phyloP scores from a whole-genome alignment of 2,797 vertebrate genomes.

The Gadopsis marmoratus region DNA sequence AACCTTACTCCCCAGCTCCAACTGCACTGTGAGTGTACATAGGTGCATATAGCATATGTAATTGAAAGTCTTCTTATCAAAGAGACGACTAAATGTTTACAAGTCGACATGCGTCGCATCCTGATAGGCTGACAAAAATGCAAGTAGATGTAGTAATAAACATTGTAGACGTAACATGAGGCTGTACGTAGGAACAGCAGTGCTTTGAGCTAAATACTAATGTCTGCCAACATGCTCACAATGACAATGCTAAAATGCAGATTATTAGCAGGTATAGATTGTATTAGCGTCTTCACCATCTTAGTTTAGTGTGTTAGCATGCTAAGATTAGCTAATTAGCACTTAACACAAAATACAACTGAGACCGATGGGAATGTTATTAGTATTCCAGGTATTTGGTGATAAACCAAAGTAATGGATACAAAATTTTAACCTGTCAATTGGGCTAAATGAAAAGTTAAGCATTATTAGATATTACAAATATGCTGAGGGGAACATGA shows the following conservation, averaged over 20 bases:
- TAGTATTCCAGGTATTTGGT: no score
- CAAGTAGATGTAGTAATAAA: not conserved
- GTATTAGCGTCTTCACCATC: not conserved
- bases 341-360: not conserved
- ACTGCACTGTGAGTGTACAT: constrained; percentile 81
- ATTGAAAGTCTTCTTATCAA: not conserved
- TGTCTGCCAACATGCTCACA: not conserved
- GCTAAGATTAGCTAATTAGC: not conserved
- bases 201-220: not conserved
- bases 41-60: not conserved
- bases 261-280: not conserved
- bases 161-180: not conserved
- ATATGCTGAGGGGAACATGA: no score
- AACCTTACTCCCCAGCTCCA: constrained; percentile 78
- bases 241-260: not conserved
- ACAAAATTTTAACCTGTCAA: no score
- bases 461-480: no score
- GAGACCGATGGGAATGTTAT: no score
- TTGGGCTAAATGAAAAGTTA: no score
- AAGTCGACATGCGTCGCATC: not conserved
- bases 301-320: not conserved
- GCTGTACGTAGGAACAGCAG: not conserved
- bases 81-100: not conserved
- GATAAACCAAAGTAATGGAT: no score
- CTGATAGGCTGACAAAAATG: not conserved